These are phyloP conservation scores for Artemia franciscana DNA, from an alignment of 1,140 invertebrate genomes.

Conservation along the genomic window DNA sequence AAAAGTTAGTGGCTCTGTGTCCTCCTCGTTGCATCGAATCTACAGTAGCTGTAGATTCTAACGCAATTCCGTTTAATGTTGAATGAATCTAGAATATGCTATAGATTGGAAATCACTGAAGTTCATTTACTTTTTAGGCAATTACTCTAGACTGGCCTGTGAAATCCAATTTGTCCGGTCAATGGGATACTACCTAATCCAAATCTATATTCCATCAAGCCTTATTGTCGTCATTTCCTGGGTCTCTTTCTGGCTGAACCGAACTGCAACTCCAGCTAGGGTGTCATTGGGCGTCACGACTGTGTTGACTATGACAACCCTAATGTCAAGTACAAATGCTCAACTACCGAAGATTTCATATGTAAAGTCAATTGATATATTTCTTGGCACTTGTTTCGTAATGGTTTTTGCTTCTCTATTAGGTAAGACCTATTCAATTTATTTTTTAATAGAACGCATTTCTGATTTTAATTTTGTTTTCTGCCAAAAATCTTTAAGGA, in stretches of 20 bases:
- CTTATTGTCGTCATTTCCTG: conserved; percentile 97
- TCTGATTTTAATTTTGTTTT: too few relatives aligned
- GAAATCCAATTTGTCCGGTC: conserved; percentile 93
- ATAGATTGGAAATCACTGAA: too few relatives aligned
- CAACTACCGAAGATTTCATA: conserved; percentile 94
- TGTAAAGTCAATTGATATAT: conserved; percentile 95
- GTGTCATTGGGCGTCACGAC: conserved; percentile 90
- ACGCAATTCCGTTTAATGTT: too few relatives aligned
- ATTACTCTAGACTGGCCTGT: conserved; percentile 88
- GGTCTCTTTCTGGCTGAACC: conserved; percentile 87
- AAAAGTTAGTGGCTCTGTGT: too few relatives aligned
- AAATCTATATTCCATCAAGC: conserved; percentile 95
- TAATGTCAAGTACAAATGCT: conserved; percentile 94
- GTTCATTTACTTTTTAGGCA: too few relatives aligned
- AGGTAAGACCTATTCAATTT: too few relatives aligned
- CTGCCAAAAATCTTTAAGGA: too few relatives aligned
- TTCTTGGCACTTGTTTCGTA: conserved; percentile 90
- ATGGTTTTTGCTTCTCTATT: conserved; percentile 86
- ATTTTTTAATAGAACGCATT: too few relatives aligned
- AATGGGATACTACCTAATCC: conserved; percentile 97
- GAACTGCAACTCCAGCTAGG: conserved; percentile 85
- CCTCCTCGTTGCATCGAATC: too few relatives aligned
- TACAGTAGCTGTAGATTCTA: too few relatives aligned
- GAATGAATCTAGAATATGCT: too few relatives aligned
- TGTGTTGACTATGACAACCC: conserved; percentile 93